phyloP scores from a whole-genome alignment of 1,140 invertebrate genomes.

The Pseudomyrmex gracilis region DNA sequence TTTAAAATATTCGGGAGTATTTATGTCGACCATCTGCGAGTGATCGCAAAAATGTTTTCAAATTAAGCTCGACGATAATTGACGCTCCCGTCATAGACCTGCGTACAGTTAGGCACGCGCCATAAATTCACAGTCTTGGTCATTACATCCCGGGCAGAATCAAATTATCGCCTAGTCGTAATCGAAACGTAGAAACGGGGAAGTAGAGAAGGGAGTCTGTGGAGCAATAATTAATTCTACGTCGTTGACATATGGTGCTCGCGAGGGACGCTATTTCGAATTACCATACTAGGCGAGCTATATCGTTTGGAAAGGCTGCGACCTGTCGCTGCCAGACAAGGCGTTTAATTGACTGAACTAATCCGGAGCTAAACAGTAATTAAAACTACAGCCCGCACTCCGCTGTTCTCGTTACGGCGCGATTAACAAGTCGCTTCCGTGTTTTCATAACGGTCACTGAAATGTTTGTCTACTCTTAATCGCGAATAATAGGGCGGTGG shows the following conservation, averaged over 20 bases:
- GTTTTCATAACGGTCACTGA: background rate
- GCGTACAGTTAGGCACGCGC: slow-evolving; percentile 5
- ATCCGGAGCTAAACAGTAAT: slow-evolving; percentile 65
- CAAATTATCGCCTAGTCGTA: slow-evolving; percentile 48
- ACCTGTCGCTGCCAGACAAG: slow-evolving; percentile 68
- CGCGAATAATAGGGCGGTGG: background rate
- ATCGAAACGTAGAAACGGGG: slow-evolving; percentile 57
- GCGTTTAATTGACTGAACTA: slow-evolving; percentile 71
- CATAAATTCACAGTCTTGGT: slow-evolving; percentile 12
- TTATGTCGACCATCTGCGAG: too few species aligned
- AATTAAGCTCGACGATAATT: background rate
- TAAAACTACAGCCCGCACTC: slow-evolving; percentile 57
- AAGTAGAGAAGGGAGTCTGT: slow-evolving; percentile 55
- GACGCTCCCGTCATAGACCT: background rate
- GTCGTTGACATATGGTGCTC: slow-evolving; percentile 74
- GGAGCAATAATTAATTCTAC: slow-evolving; percentile 73
- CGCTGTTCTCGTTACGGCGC: slow-evolving; percentile 26
- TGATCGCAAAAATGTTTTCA: background rate
- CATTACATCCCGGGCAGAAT: slow-evolving; percentile 40
- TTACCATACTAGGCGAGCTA: slow-evolving; percentile 72
- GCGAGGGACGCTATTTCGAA: slow-evolving; percentile 71
- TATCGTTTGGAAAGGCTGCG: slow-evolving; percentile 63
- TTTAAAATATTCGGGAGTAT: background rate
- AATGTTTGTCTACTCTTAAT: slow-evolving; percentile 12
- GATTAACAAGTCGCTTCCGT: slow-evolving; percentile 21